Evolutionary conservation across 2,888 invertebrate species (phyloP), one percentile per base, ranked within the genome.

Genomic region (Pantelozetes paolii): DNA sequence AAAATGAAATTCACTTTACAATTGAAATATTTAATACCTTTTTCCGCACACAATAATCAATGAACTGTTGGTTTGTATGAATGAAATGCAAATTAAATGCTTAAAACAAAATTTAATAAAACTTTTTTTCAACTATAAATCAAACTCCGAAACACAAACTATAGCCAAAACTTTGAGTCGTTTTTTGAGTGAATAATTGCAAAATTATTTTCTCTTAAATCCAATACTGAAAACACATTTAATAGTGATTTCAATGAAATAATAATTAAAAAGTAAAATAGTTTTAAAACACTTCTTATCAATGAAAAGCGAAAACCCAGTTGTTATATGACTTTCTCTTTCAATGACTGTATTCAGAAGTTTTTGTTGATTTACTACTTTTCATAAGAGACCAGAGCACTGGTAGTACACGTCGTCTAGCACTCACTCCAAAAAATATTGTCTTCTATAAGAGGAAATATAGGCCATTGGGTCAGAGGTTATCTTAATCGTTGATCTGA

Each of bases 391-490:
- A 45, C 45, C 18, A 45, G 45, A 45, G 18, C 36, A 36, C 36
- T 36, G 36, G 36, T 36, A 36, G 45, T 2, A 45, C 36, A 36
- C 36, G 45, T 45, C 45, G 45, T n/a, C n/a, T n/a, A n/a, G n/a
- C n/a, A n/a, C n/a, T n/a, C n/a, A n/a, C n/a, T n/a, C n/a, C n/a
- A n/a, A n/a, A n/a, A n/a, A 45, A 18, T 45, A 45, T 15, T 15
- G 45, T 45, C 2, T 15, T 6, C 45, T 15, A 15, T 13, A 15
- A 15, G 45, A 11, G 45, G 2, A 45, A 45, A 45, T 18, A 45
- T 45, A 26, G 54, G 54, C 26, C 54, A 54, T 54, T 54, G 23
- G 54, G 54, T 54, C 54, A 54, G 18, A 54, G 54, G 54, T 54
- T 54, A 54, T 54, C 54, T n/a, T 6, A 45, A 13, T 11, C 9